Base-by-base conservation (phyloP, 2,113 vertebrate genomes). In the Syrrhaptes paradoxus region DNA sequence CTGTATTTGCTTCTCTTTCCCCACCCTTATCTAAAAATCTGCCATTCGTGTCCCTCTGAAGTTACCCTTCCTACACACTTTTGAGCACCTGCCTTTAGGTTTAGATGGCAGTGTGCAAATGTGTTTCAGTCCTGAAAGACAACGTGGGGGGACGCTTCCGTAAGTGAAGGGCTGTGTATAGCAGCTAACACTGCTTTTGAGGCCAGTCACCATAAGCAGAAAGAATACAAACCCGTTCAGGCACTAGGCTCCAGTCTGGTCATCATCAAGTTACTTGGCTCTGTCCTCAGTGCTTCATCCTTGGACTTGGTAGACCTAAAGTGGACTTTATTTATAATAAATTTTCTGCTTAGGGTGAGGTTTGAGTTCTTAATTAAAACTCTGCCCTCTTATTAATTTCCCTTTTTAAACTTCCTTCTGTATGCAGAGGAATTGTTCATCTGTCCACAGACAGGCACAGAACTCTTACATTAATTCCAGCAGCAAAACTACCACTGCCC, bases 131-230 rank as follows among this genome's bases (percentile, higher is more conserved):
- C 28, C 2, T 31, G 78, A 78, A 62, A 70, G 14, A 18, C 17
- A 41, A 22, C 0, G 0, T 7, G 11, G 4, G 29, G 24, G 5
- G 10, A 17, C 7, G 17, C 34, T 51, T 66, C 32, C 10, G 16
- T 54, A 71, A 51, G 3, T 51, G 13, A n/a, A 2, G 22, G 10
- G 57, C 28, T 45, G 46, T 17, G 55, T 31, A 17, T 6, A 21
- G 28, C 18, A 70, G 18, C 55, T 38, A 32, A 65, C 2, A 5
- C 65, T 14, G 16, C 65, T 29, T 68, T 16, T 1, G 3, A 55
- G 65, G 61, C 55, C 0, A 0, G 18, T 9, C 10, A 0, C 34
- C 11, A 5, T 13, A 38, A 45, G 49, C 13, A 70, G 32, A 46
- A 84, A 31, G 22, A 43, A 32, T 31, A 66, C 7, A 80, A 77